Conservation (phyloP, 2,113 vertebrate species). For the Pseudonaja textilis region DNA sequence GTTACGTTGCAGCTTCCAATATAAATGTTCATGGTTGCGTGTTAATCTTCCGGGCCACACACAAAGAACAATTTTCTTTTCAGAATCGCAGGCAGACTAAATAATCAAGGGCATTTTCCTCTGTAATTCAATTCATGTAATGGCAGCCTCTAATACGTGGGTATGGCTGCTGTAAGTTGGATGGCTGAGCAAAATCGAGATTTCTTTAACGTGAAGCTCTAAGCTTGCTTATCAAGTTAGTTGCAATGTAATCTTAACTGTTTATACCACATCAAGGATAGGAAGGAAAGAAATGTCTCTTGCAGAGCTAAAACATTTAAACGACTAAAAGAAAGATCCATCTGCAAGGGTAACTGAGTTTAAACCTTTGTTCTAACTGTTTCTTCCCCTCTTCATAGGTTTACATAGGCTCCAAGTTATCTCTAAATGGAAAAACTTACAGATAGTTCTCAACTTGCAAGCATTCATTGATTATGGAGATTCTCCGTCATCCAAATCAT, state of each 20-base stretch:
- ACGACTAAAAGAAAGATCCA: neutral
- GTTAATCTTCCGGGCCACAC: slow-evolving; percentile 19
- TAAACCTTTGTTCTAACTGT: neutral
- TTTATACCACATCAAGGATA: neutral
- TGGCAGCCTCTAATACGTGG: neutral
- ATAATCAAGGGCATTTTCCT: neutral
- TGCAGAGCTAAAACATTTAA: neutral
- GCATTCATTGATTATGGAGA: too few species aligned
- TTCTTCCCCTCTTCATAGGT: too few species aligned
- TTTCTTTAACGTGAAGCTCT: neutral
- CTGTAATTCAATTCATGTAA: slow-evolving; percentile 17
- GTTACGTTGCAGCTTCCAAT: neutral
- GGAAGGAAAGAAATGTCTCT: neutral
- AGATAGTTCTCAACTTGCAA: too few species aligned
- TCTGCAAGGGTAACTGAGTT: neutral
- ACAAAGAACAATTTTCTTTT: neutral
- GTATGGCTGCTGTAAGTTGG: neutral
- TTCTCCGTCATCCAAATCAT: too few species aligned
- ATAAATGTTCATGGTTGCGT: neutral
- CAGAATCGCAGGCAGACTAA: slow-evolving; percentile 1
- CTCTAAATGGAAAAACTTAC: too few species aligned
- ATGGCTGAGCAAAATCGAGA: neutral
- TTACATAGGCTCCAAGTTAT: too few species aligned
- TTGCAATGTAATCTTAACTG: neutral
- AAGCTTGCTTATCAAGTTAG: neutral